A percentile compares a stretch with the other conserved stretches of the same genome.
Evolutionary conservation across 2,797 vertebrate species (phyloP).

Genomic region (Ficedula albicollis): DNA sequence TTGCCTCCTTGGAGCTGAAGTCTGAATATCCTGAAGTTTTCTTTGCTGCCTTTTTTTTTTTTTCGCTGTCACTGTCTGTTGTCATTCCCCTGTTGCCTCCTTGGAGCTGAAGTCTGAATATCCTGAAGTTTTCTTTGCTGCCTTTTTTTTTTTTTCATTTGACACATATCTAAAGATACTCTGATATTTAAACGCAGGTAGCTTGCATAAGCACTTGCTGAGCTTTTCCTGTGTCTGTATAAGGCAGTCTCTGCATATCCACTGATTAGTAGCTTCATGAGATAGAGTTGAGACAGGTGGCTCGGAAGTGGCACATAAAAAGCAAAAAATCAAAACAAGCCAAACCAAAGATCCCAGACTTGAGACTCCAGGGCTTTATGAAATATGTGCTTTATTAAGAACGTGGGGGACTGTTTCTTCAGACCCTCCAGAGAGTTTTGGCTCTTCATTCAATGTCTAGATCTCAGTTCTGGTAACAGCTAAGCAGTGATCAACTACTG

Average conservation of each 20-base stretch:
- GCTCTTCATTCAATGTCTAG: neutral
- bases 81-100: neutral
- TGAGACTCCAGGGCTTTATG: neutral
- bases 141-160: neutral
- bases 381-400: neutral
- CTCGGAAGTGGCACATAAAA: neutral
- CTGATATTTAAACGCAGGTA: neutral
- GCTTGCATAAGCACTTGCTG: neutral
- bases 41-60: neutral
- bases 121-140: neutral
- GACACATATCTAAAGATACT: neutral
- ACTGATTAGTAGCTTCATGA: neutral
- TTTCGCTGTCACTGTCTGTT: neutral
- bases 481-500: neutral
- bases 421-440: neutral
- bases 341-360: neutral
- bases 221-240: neutral
- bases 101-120: neutral
- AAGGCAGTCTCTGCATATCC: fast-evolving
- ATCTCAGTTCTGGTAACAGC: neutral
- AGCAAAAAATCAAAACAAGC: neutral
- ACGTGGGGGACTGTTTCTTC: neutral
- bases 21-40: neutral
- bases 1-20: neutral
- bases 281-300: neutral